These are phyloP conservation scores for Drosophila formosana DNA, from an alignment of 2,888 invertebrate species.

Conservation along the genomic window DNA sequence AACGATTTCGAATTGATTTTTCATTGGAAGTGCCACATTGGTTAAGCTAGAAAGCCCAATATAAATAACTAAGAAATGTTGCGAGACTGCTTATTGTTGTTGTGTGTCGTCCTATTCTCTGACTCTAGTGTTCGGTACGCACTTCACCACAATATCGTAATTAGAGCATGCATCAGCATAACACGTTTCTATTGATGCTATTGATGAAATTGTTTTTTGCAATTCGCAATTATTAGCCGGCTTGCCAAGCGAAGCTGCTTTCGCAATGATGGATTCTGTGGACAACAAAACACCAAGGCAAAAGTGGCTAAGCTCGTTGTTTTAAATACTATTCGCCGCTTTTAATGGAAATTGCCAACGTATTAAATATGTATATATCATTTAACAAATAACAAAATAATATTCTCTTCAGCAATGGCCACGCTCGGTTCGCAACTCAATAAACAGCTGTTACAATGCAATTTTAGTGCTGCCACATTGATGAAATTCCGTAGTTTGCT, in stretches of 20 bases:
- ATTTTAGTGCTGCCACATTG: slow-evolving; percentile 22
- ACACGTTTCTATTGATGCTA: slow-evolving; percentile 39
- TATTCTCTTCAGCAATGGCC: slow-evolving; percentile 4
- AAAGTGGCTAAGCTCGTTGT: slow-evolving; percentile 70
- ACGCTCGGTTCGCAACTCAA: slow-evolving; percentile 23
- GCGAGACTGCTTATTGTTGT: background rate
- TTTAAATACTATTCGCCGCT: slow-evolving; percentile 8
- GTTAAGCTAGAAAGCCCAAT: slow-evolving; percentile 83
- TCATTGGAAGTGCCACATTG: slow-evolving; percentile 86
- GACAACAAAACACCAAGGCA: slow-evolving; percentile 83
- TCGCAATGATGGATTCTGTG: slow-evolving; percentile 82
- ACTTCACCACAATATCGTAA: slow-evolving; percentile 53
- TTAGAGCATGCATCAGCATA: slow-evolving; percentile 52
- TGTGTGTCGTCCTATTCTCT: background rate
- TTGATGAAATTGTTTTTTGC: slow-evolving; percentile 28
- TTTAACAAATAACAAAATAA: slow-evolving; percentile 9
- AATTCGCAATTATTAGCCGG: slow-evolving; percentile 40
- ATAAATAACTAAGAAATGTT: slow-evolving; percentile 6
- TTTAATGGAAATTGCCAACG: slow-evolving; percentile 9
- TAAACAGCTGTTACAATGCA: slow-evolving; percentile 35
- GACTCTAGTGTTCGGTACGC: slow-evolving; percentile 31
- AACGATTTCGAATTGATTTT: slow-evolving; percentile 83
- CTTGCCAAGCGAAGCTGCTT: slow-evolving; percentile 69
- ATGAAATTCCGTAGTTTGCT: background rate
- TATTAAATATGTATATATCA: slow-evolving; percentile 13